Evolutionary conservation across 2,888 invertebrate genomes (phyloP), one percentile per base, ranked within the genome.

Genomic region (Laspeyria flexula): DNA sequence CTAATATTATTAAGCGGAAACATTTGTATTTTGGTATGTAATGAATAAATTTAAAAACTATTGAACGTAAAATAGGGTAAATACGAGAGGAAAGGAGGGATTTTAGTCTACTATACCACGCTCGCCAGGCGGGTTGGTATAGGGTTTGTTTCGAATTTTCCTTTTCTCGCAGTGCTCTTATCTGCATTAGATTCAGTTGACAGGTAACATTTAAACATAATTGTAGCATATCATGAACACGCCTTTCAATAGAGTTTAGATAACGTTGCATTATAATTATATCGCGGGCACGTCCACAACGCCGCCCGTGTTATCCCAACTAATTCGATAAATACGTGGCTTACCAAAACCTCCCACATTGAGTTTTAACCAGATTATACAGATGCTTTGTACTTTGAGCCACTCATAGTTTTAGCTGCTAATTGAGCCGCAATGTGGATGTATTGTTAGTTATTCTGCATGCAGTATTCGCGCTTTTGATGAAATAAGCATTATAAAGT

Each of bases 341-440:
- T 69, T 49, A 70, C 68, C 68, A 63, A 70, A 71, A 54, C 42
- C 48, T n/a, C n/a, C 51, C 55, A 55, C 55, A 25, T 25, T 62
- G 60, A 67, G 65, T 65, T 74, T 72, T 70, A 77, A 76, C 64
- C 56, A 57, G 66, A 68, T 77, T 75, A 78, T 57, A 50, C 51
- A 45, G 57, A 61, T 58, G 67, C 68, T 74, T 68, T 72, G 71
- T 69, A 68, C 62, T 46, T 44, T 51, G 42, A 29, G 37, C 35
- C 13, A 38, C 30, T 45, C 44, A 39, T 52, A 27, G 43, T 50
- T 44, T 46, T 43, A 38, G 37, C 37, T 30, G 43, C 39, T 60
- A 61, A 64, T 68, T 67, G 53, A 39, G 41, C 25, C 40, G 41
- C 52, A 18, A 39, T 49, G 35, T 21, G 21, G 48, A 44, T 59